Evolutionary conservation across 2,113 vertebrate genomes (phyloP).

Genomic region (Peromyscus leucopus): DNA sequence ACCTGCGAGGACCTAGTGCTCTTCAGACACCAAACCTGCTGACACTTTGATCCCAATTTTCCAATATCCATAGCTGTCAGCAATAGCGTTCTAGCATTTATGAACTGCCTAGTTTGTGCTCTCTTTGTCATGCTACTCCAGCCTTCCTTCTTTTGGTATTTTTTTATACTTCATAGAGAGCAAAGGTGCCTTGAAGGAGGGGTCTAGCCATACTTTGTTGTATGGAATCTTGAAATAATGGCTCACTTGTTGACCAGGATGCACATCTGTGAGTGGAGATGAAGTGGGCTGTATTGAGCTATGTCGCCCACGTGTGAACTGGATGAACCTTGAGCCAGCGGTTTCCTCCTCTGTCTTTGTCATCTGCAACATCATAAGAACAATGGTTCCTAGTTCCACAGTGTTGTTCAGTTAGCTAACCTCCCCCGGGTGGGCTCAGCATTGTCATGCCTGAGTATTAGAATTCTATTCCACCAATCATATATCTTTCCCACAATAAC

Average conservation of each 20-base stretch:
- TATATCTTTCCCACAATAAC: neutral
- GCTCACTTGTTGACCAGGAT: neutral
- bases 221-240: neutral
- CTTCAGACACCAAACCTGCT: neutral
- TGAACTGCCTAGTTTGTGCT: neutral
- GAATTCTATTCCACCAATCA: neutral
- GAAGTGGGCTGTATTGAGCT: accelerated
- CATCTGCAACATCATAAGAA: no score
- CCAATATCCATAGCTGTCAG: neutral
- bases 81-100: neutral
- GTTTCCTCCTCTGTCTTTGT: neutral
- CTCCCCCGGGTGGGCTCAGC: neutral
- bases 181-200: neutral
- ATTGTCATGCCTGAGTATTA: neutral
- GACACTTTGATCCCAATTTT: neutral
- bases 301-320: accelerated
- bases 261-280: neutral
- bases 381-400: neutral
- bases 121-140: neutral
- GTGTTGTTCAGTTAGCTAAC: neutral
- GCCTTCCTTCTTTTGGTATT: neutral
- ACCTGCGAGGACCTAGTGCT: neutral
- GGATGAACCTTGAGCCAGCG: accelerated
- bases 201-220: neutral
- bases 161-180: neutral